Conservation (phyloP, 2,113 vertebrate genomes). For the Plectropomus leopardus region DNA sequence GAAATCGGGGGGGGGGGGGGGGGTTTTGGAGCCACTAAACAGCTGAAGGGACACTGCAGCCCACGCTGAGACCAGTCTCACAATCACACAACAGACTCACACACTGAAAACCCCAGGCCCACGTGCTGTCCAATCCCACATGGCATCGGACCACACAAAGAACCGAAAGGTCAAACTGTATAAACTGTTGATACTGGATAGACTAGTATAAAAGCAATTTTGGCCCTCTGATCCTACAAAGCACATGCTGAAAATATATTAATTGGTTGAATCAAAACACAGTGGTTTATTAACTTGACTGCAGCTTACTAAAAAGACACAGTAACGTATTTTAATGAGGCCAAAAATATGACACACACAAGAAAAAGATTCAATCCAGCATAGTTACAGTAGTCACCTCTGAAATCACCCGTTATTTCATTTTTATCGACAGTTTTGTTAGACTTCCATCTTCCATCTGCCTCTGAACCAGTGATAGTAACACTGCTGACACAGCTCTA, state of each 20-base stretch:
- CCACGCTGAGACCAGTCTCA: slow-evolving; percentile 56
- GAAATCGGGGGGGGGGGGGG: slow-evolving; percentile 80
- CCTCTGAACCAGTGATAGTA: neutral
- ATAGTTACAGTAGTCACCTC: neutral
- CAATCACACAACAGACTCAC: slow-evolving; percentile 59
- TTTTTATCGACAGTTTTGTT: neutral
- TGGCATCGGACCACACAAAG: neutral
- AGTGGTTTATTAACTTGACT: neutral
- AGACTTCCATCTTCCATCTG: neutral
- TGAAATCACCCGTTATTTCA: neutral
- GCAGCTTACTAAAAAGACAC: neutral
- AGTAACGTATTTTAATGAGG: too few species aligned
- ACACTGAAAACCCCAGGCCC: slow-evolving; percentile 41
- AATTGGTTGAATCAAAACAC: neutral
- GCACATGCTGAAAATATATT: neutral
- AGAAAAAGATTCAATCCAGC: neutral
- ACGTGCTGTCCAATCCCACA: slow-evolving; percentile 23
- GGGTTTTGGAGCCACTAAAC: slow-evolving; percentile 78
- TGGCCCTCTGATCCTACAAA: neutral
- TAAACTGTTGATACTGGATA: neutral
- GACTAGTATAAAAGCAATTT: neutral
- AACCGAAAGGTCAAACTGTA: neutral
- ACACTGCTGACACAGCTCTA: neutral
- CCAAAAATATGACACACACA: neutral
- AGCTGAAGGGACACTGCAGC: slow-evolving; percentile 79